A percentile compares a stretch with the other conserved stretches of the same genome.
Conservation (phyloP, 2,797 vertebrate genomes). For the Poeciliopsis infans region DNA sequence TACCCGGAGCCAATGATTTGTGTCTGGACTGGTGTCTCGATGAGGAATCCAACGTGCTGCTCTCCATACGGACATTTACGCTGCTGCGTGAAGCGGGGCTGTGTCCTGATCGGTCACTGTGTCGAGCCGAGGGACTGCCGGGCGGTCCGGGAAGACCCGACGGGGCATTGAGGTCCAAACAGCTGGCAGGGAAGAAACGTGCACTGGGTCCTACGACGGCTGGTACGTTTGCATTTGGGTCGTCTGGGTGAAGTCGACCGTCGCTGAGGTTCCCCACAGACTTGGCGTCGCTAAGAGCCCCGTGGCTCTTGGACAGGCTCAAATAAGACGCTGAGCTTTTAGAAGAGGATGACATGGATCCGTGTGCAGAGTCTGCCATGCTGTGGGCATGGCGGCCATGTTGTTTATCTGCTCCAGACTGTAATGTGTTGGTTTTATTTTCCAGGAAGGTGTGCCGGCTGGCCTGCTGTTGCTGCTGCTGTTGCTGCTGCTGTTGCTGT, state of each 20-base stretch:
- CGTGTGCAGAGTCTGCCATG: conserved; percentile 89
- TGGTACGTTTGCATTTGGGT: conserved; percentile 72
- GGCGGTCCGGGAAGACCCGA: conserved; percentile 75
- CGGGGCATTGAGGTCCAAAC: conserved; percentile 85
- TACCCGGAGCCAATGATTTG: conserved; percentile 84
- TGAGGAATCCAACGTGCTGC: conserved; percentile 92
- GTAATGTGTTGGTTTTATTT: conserved; percentile 92
- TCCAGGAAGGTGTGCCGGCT: conserved; percentile 92
- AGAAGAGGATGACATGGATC: conserved; percentile 90
- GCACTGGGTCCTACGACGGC: conserved; percentile 73
- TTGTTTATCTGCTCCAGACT: conserved; percentile 87
- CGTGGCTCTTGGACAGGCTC: conserved; percentile 95
- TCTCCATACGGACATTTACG: conserved; percentile 85
- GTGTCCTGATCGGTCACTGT: conserved; percentile 90
- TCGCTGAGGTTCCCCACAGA: conserved; percentile 95
- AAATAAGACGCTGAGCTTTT: conserved; percentile 93
- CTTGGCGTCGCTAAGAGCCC: conserved; percentile 86
- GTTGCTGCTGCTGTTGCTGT: conserved; percentile 55
- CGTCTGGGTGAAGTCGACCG: conserved; percentile 88
- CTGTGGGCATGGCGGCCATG: conserved; percentile 92
- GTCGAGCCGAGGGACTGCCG: conserved; percentile 89
- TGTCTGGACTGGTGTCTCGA: conserved; percentile 89
- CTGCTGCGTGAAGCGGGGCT: conserved; percentile 87
- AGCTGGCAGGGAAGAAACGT: conserved; percentile 96
- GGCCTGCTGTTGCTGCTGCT: conserved; percentile 72